Base-by-base conservation (phyloP, 2,888 invertebrate species). In the Ectemnius cavifrons region DNA sequence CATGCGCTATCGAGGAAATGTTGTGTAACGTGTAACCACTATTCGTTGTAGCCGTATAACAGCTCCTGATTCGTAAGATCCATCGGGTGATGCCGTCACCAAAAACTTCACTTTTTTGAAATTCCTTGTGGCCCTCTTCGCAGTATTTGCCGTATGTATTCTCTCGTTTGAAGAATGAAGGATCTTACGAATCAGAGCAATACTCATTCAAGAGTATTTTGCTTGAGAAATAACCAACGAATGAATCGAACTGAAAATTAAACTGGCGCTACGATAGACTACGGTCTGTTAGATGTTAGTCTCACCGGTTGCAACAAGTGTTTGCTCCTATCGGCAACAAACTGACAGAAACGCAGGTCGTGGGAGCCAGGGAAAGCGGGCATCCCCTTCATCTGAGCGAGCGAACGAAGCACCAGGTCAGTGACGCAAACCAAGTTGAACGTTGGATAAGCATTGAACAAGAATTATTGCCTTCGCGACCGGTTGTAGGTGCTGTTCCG, bases 281-380 rank as follows among this genome's bases (percentile, higher is more conserved):
- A 89, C 87, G 91, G 84, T 75, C 86, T 89, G 87, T 89, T 89
- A 90, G 87, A 87, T 89, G 87, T 89, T 89, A 89, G 87, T 90
- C 95, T 96, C 96, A 98, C 98, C 98, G 97, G 97, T 94, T 95
- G 95, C 93, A 98, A 95, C 93, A 98, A 96, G 93, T 97, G 96
- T 92, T 97, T 96, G 93, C 98, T 98, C 93, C 98, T 96, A 93
- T 98, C 98, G 93, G 98, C 94, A 92, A 98, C 96, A 94, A 97
- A 96, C 92, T 97, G 97, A 94, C 97, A 97, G 94, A 97, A 97
- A 93, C 95, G 95, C 92, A 97, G 95, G 94, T 97, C 97, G 93
- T 97, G 96, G 94, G 97, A 96, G 93, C 98, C 98, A 92, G 97
- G 97, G 93, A 97, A 97, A 95, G 96, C 96, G 84, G 91, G 91